Conservation (phyloP, 2,888 invertebrate genomes). For the Lycaena phlaeas region DNA sequence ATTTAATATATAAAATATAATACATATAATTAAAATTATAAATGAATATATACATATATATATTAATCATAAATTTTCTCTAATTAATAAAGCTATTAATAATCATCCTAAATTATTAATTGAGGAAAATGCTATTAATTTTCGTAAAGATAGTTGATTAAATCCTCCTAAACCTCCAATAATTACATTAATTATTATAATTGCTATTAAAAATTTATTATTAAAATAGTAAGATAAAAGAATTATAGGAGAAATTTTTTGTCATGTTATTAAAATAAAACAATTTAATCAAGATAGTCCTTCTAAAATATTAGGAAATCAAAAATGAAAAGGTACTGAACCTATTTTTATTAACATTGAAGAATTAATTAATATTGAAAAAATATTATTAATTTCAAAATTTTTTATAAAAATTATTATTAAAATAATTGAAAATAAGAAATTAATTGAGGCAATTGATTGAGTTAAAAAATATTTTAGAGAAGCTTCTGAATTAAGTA, state of each 20-base stretch:
- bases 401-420: constrained; percentile 45
- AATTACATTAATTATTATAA: constrained; percentile 55
- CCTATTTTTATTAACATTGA: constrained; percentile 71
- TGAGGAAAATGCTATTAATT: constrained; percentile 75
- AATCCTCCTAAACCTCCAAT: constrained; percentile 67
- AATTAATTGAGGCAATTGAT: constrained; percentile 70
- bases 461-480: constrained; percentile 76
- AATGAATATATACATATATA: constrained; percentile 60
- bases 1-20: constrained; percentile 59
- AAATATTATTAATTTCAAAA: constrained; percentile 35
- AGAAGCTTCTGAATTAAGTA: constrained; percentile 65
- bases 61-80: constrained; percentile 55
- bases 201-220: constrained; percentile 49
- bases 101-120: constrained; percentile 77
- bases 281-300: constrained; percentile 71
- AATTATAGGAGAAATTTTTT: constrained; percentile 77
- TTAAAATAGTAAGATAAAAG: constrained; percentile 59
- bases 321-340: constrained; percentile 72
- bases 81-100: constrained; percentile 51
- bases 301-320: constrained; percentile 74
- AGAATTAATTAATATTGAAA: constrained; percentile 44
- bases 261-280: constrained; percentile 74
- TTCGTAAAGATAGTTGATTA: constrained; percentile 70
- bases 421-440: constrained; percentile 61
- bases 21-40: constrained; percentile 53